These are phyloP conservation scores for Drosophila kanekoi DNA, from an alignment of 2,888 invertebrate species.

Conservation along the genomic window DNA sequence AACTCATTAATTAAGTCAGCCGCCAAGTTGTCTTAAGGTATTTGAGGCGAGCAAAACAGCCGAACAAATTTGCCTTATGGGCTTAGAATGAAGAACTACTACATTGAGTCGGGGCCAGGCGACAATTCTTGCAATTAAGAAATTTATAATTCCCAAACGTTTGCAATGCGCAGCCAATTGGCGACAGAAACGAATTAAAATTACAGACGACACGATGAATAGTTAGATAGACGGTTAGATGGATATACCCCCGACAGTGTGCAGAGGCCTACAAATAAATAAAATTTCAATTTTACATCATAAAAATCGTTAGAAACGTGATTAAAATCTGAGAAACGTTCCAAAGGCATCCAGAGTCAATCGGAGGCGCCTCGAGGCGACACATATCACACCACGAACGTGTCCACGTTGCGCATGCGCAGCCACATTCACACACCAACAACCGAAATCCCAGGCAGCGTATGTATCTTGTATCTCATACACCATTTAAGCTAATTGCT, in stretches of 20 bases:
- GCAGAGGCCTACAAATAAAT: slow-evolving; percentile 45
- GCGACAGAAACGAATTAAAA: slow-evolving; percentile 74
- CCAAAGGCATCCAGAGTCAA: slow-evolving; percentile 9
- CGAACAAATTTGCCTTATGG: slow-evolving; percentile 51
- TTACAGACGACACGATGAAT: slow-evolving; percentile 61
- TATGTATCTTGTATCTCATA: slow-evolving; percentile 62
- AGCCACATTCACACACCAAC: slow-evolving; percentile 21
- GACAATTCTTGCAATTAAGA: slow-evolving; percentile 63
- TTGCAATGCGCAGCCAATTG: slow-evolving; percentile 50
- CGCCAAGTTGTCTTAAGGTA: slow-evolving; percentile 36
- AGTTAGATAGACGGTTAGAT: slow-evolving; percentile 27
- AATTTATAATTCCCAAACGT: slow-evolving; percentile 64
- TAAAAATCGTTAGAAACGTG: slow-evolving; percentile 80
- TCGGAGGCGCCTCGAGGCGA: slow-evolving; percentile 68
- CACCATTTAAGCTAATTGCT: slow-evolving; percentile 66
- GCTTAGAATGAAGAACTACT: slow-evolving; percentile 32
- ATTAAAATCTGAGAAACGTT: slow-evolving; percentile 70
- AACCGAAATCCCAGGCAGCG: slow-evolving; percentile 1
- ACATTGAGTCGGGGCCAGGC: slow-evolving; percentile 16
- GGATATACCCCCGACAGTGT: slow-evolving; percentile 40
- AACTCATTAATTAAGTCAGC: slow-evolving; percentile 76
- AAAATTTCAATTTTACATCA: slow-evolving; percentile 80
- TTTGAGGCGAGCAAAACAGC: slow-evolving; percentile 16
- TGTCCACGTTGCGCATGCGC: slow-evolving; percentile 72
- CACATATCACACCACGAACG: slow-evolving; percentile 74